phyloP scores from a whole-genome alignment of 2,888 invertebrate genomes.

The Pollenia labialis region DNA sequence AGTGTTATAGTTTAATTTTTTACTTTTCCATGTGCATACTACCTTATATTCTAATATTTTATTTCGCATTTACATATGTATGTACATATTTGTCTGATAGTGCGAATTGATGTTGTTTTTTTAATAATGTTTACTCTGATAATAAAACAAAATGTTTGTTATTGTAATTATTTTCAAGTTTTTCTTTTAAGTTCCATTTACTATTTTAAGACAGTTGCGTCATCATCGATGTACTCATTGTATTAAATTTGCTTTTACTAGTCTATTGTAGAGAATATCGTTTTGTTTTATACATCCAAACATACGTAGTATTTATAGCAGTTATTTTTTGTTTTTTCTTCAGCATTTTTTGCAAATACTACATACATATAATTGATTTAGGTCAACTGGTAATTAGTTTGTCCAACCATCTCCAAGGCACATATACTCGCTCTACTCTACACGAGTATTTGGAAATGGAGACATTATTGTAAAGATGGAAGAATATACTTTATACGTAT shows the following conservation, averaged over 20 bases:
- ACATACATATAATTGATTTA: conserved; percentile 77
- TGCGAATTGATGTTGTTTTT: conserved; percentile 33
- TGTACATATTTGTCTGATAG: conserved; percentile 15
- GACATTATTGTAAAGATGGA: background rate
- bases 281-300: conserved; percentile 44
- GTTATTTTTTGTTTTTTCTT: conserved; percentile 26
- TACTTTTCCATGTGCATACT: background rate
- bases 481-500: no score
- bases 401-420: conserved; percentile 39
- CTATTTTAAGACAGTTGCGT: conserved; percentile 67
- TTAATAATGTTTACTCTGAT: conserved; percentile 48
- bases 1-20: background rate
- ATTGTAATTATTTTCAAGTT: conserved; percentile 36
- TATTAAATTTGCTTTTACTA: conserved; percentile 70
- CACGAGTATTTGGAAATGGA: conserved; percentile 36
- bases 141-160: conserved; percentile 27
- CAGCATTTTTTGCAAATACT: conserved; percentile 74
- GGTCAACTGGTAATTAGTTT: conserved; percentile 78
- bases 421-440: background rate
- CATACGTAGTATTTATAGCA: background rate
- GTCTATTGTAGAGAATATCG: conserved; percentile 20
- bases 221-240: conserved; percentile 74
- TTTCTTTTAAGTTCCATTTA: conserved; percentile 50
- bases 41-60: conserved; percentile 2
- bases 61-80: background rate